Base-by-base conservation (phyloP, 1,140 invertebrate genomes). In the Proctacanthus coquilletti region DNA sequence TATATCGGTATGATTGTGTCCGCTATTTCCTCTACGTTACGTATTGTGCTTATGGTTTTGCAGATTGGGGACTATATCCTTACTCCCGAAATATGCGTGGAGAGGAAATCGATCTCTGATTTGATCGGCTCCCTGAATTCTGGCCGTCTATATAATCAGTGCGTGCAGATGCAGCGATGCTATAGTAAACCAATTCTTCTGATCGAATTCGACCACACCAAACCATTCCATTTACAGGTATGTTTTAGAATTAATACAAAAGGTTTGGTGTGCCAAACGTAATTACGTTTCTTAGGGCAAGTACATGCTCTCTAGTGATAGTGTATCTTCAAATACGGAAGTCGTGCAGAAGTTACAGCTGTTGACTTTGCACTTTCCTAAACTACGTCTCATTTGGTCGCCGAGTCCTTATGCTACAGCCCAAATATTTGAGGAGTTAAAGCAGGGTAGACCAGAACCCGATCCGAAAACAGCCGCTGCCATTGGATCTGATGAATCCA, bases 1-100 rank as follows among this genome's bases (percentile, higher is more conserved):
- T 2, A 74, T 97, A 31, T 71, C 82, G 43, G 83, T 85, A 59
- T 59, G 64, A 51, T 29, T 29, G 10, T 35, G 25, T 20, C 21
- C 17, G 19, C n/a, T n/a, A 35, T 25, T 23, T 18, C 1, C 8
- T n/a, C 30, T 35, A 15, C 19, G 21, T 34, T 40, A 9, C 4
- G 6, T 31, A 13, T 34, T 27, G 18, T 32, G 36, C 36, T n/a
- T 23, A 37, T 19, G 11, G 18, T 15, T 35, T 54, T 52, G 34
- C 45, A 84, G 83, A 78, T 98, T 34, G 93, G 93, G 2, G 95
- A 99, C 64, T 99, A 99, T 54, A 93, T 99, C 48, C 64, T 99
- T 2, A 93, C 93, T 1, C 86, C 91, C 1, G 89, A 97, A 18
- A 86, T 97, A 47, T 94, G 86, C 52, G 77, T 98, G 3, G 96